Percentiles rank a stretch among this genome's conserved stretches.
Evolutionary conservation across 2,888 invertebrate species (phyloP).

Genomic region (Itoplectis maculator): DNA sequence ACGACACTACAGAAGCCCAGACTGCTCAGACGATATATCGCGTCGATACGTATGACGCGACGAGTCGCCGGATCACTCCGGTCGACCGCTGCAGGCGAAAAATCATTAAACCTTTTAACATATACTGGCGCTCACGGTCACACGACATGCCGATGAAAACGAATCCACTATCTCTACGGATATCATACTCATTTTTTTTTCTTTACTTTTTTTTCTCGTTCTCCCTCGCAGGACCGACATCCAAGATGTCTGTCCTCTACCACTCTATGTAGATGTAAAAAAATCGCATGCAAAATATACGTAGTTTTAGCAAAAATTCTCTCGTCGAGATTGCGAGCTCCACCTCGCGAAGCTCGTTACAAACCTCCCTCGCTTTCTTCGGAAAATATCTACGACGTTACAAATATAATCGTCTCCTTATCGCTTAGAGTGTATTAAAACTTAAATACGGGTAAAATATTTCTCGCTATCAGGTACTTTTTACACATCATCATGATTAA

Average conservation of each 20-base stretch:
- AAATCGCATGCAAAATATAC: slow-evolving; percentile 74
- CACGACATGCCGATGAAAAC: slow-evolving; percentile 58
- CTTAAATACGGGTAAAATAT: slow-evolving; percentile 71
- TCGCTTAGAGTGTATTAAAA: slow-evolving; percentile 60
- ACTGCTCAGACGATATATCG: slow-evolving; percentile 48
- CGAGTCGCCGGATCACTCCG: slow-evolving; percentile 28
- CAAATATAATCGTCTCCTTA: slow-evolving; percentile 43
- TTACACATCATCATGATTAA: slow-evolving; percentile 82
- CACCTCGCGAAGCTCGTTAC: slow-evolving; percentile 59
- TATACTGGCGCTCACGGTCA: slow-evolving; percentile 64
- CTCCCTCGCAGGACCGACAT: slow-evolving; percentile 36
- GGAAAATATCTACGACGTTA: slow-evolving; percentile 51
- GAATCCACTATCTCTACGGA: slow-evolving; percentile 61
- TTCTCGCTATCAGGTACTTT: slow-evolving; percentile 83
- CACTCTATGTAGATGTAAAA: slow-evolving; percentile 52
- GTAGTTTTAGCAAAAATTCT: slow-evolving; percentile 66
- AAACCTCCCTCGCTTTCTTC: slow-evolving; percentile 40
- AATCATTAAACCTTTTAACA: slow-evolving; percentile 59
- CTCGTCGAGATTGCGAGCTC: slow-evolving; percentile 69
- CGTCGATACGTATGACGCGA: slow-evolving; percentile 40
- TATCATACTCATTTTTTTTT: slow-evolving; percentile 45
- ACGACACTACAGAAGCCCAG: slow-evolving; percentile 38
- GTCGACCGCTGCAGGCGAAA: slow-evolving; percentile 58
- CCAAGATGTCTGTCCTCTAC: slow-evolving; percentile 37
- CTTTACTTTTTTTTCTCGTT: slow-evolving; percentile 33